Conservation (phyloP, 2,888 invertebrate genomes). For the Volucella zonaria region DNA sequence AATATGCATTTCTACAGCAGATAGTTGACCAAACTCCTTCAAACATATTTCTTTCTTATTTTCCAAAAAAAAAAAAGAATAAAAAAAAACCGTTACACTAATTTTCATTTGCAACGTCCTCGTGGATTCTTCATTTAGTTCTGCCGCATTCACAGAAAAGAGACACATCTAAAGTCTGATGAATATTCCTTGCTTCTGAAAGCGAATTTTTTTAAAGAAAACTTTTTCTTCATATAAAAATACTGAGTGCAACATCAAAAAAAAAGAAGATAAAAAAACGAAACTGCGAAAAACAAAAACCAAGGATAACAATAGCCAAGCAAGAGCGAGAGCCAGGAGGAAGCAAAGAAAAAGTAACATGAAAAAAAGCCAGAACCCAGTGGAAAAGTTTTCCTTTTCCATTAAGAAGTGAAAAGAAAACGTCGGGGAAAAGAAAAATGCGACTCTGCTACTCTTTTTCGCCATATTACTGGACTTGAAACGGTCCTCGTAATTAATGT, state of each 20-base stretch:
- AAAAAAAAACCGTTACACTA: conserved; percentile 45
- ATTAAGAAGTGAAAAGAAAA: conserved; percentile 65
- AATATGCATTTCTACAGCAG: conserved; percentile 46
- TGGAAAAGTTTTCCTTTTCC: conserved; percentile 65
- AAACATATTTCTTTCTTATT: conserved; percentile 37
- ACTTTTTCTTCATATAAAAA: conserved; percentile 41
- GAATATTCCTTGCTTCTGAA: conserved; percentile 43
- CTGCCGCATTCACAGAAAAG: background rate
- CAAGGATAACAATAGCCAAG: conserved; percentile 30
- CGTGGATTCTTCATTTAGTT: conserved; percentile 34
- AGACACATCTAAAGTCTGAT: conserved; percentile 48
- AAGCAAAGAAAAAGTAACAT: conserved; percentile 30
- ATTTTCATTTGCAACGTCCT: conserved; percentile 62
- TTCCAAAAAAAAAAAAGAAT: background rate
- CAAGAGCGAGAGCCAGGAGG: conserved; percentile 36
- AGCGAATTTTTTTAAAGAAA: conserved; percentile 42
- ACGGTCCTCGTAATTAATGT: conserved; percentile 52
- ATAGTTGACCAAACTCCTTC: conserved; percentile 21
- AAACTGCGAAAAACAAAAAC: conserved; percentile 52
- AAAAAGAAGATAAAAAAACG: conserved; percentile 31
- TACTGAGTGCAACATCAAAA: conserved; percentile 45
- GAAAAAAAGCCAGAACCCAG: conserved; percentile 35
- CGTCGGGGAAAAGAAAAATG: conserved; percentile 52
- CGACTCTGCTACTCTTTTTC: conserved; percentile 4
- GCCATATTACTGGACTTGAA: background rate